Conservation (phyloP, 2,113 vertebrate species). For the Anguilla rostrata region DNA sequence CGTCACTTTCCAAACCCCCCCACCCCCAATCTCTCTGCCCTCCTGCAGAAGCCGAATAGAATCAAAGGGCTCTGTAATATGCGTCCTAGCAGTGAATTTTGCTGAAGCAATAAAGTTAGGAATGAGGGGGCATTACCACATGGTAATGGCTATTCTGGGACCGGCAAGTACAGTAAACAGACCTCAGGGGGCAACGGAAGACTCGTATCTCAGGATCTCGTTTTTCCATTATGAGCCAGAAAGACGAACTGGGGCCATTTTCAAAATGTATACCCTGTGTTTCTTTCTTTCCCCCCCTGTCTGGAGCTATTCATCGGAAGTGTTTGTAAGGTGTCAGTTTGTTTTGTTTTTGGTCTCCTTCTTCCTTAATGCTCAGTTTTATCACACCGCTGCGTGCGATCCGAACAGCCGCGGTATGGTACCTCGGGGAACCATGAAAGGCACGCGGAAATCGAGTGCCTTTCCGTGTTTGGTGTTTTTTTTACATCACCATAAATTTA, state of each 20-base stretch:
- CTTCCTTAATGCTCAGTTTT: constrained; percentile 8
- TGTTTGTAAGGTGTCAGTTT: constrained; percentile 7
- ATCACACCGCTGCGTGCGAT: constrained; percentile 7
- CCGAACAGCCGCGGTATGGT: neutral
- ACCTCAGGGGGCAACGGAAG: constrained; percentile 3
- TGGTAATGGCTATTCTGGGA: constrained; percentile 5
- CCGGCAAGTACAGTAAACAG: neutral
- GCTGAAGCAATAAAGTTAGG: neutral
- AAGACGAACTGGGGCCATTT: neutral
- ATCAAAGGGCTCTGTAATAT: neutral
- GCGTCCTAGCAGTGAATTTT: neutral
- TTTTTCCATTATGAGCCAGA: neutral
- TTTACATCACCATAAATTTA: constrained; percentile 18
- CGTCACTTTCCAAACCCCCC: neutral
- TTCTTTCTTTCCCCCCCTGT: neutral
- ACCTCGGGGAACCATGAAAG: constrained; percentile 7
- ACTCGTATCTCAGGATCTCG: neutral
- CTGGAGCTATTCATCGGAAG: constrained; percentile 4
- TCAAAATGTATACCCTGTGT: neutral
- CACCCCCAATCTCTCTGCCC: neutral
- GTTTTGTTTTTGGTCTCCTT: neutral
- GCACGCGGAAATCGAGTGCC: constrained; percentile 16
- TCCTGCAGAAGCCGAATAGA: neutral
- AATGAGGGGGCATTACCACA: constrained; percentile 2
- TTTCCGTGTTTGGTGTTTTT: constrained; percentile 20